phyloP scores from a whole-genome alignment of 35 echinoderm and acorn worm genomes.

The Chiridota heheva region DNA sequence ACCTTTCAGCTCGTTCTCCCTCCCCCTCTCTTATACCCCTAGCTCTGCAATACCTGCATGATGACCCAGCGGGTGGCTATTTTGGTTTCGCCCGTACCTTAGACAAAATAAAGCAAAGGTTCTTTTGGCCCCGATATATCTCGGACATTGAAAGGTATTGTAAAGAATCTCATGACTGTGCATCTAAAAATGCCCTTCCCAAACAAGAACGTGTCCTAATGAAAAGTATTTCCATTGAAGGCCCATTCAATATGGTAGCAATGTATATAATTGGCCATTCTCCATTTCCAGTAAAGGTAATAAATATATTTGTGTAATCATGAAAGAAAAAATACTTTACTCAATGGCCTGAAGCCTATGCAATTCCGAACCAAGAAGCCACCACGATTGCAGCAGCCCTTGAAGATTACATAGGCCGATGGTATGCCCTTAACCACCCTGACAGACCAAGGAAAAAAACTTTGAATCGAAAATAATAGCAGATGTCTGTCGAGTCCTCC shows the following conservation, averaged over 20 bases:
- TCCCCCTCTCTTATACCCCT: too few relatives aligned
- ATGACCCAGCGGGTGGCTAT: too few relatives aligned
- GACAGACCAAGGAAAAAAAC: conserved; percentile 60
- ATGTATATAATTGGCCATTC: conserved; percentile 27
- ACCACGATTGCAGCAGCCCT: conserved; percentile 51
- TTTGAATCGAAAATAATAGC: conserved; percentile 41
- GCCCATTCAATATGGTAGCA: conserved; percentile 35
- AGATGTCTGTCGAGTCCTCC: conserved; percentile 25
- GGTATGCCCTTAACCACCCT: conserved; percentile 50
- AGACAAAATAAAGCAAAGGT: too few relatives aligned
- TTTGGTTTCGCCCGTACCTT: too few relatives aligned
- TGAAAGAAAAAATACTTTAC: conserved; percentile 55
- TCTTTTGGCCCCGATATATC: too few relatives aligned
- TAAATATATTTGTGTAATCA: conserved; percentile 22
- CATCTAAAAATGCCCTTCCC: too few relatives aligned
- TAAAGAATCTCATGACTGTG: too few relatives aligned
- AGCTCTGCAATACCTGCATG: too few relatives aligned
- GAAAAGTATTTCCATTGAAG: neutral
- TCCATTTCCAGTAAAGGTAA: conserved; percentile 27
- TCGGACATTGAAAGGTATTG: too few relatives aligned
- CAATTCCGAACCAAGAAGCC: conserved; percentile 50
- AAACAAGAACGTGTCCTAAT: too few relatives aligned
- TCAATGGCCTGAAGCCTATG: conserved; percentile 50
- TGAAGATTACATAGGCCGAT: conserved; percentile 55
- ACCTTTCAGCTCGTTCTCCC: too few relatives aligned